Percentiles rank a stretch among this genome's conserved stretches.
These are phyloP conservation scores for Cuculus canorus DNA, from an alignment of 2,797 vertebrate genomes.

Conservation along the genomic window DNA sequence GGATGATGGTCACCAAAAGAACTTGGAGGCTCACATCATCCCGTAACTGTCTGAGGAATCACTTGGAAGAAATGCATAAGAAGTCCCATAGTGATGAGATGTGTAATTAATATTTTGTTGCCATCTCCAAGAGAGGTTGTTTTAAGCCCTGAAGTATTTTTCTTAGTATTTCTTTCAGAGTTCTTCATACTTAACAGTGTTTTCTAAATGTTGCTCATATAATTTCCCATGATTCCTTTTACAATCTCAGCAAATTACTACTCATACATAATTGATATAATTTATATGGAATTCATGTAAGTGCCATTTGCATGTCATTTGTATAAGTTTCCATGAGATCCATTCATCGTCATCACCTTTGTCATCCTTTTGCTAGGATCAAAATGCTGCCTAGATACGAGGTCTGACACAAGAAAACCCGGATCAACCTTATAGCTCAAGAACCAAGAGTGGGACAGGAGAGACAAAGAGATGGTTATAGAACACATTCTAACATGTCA, in stretches of 20 bases:
- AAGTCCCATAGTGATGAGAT: background rate
- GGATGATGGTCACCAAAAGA: background rate
- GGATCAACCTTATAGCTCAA: too few relatives aligned
- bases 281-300: background rate
- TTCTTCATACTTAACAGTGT: background rate
- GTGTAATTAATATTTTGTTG: background rate
- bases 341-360: background rate
- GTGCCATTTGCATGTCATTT: background rate
- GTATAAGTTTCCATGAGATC: background rate
- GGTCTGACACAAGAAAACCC: too few relatives aligned
- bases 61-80: background rate
- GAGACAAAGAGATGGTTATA: too few relatives aligned
- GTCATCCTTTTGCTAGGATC: background rate
- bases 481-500: too few relatives aligned
- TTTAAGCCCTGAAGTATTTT: background rate
- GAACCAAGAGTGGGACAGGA: too few relatives aligned
- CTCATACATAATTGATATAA: background rate
- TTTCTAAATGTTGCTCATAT: background rate
- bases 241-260: background rate
- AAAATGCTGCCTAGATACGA: background rate
- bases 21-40: background rate
- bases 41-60: background rate
- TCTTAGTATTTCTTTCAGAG: background rate
- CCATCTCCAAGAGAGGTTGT: background rate
- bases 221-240: background rate